Percentiles rank a stretch among this genome's conserved stretches.
Conservation (phyloP, 2,113 vertebrate genomes). For the Eptesicus fuscus region DNA sequence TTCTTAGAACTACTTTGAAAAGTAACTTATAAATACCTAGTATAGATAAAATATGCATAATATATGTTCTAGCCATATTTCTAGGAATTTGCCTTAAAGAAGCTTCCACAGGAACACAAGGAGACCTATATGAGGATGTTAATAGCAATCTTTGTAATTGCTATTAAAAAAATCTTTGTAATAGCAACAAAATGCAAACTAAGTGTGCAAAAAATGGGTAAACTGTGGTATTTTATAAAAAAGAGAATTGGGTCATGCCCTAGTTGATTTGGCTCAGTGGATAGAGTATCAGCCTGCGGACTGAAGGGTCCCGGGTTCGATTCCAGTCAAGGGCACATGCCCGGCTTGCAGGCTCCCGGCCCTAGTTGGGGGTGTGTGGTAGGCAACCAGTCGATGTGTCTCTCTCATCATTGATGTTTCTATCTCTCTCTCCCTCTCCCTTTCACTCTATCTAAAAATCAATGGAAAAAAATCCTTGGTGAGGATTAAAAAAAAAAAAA, state of each 20-base stretch:
- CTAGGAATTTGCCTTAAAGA: background rate
- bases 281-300: too few species aligned
- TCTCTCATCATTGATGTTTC: too few species aligned
- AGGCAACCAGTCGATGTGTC: too few species aligned
- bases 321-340: too few species aligned
- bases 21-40: background rate
- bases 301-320: too few species aligned
- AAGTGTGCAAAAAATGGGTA: background rate
- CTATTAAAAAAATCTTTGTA: background rate
- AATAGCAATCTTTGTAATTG: background rate
- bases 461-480: too few species aligned
- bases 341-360: too few species aligned
- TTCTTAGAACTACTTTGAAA: background rate
- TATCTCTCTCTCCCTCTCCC: too few species aligned
- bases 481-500: too few species aligned
- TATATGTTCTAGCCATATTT: background rate
- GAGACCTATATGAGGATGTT: background rate
- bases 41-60: background rate
- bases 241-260: background rate
- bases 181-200: background rate
- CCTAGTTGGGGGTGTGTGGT: too few species aligned
- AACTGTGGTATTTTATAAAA: background rate
- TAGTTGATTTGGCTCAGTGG: too few species aligned
- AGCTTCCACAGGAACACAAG: background rate
- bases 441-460: too few species aligned